phyloP scores from a whole-genome alignment of 2,888 invertebrate genomes.

The Salticus scenicus region DNA sequence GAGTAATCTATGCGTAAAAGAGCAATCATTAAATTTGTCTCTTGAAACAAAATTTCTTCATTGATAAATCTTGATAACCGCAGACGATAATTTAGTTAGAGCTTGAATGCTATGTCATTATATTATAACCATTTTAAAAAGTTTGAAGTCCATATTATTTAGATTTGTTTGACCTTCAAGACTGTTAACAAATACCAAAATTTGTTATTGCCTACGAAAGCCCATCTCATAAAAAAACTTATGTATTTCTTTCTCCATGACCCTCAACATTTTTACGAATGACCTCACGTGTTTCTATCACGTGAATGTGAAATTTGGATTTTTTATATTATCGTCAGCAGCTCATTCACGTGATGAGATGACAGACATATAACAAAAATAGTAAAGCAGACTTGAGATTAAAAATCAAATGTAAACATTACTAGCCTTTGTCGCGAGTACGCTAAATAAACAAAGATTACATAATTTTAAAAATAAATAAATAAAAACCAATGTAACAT shows the following conservation, averaged over 20 bases:
- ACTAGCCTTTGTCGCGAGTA: too few relatives aligned
- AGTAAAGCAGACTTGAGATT: too few relatives aligned
- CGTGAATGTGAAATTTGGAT: conserved; percentile 12
- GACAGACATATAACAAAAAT: background rate
- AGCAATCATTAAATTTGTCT: background rate
- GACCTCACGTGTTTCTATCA: background rate
- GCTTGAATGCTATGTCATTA: background rate
- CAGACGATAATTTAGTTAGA: background rate
- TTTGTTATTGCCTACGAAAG: too few relatives aligned
- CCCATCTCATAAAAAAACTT: background rate
- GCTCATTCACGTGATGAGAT: conserved; percentile 28
- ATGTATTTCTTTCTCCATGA: background rate
- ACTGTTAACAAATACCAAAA: background rate
- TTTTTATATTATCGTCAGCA: background rate
- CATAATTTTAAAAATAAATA: too few relatives aligned
- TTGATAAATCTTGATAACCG: conserved; percentile 3
- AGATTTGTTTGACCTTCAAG: background rate
- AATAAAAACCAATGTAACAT: too few relatives aligned
- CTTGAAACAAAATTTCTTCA: conserved; percentile 1
- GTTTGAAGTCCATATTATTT: background rate
- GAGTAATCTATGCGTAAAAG: background rate
- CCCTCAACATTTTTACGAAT: background rate
- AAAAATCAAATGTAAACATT: too few relatives aligned
- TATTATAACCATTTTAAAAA: background rate
- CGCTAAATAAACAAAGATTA: too few relatives aligned